phyloP scores from a whole-genome alignment of 2,888 invertebrate species.

The Imbricaverruca yamaguchii region DNA sequence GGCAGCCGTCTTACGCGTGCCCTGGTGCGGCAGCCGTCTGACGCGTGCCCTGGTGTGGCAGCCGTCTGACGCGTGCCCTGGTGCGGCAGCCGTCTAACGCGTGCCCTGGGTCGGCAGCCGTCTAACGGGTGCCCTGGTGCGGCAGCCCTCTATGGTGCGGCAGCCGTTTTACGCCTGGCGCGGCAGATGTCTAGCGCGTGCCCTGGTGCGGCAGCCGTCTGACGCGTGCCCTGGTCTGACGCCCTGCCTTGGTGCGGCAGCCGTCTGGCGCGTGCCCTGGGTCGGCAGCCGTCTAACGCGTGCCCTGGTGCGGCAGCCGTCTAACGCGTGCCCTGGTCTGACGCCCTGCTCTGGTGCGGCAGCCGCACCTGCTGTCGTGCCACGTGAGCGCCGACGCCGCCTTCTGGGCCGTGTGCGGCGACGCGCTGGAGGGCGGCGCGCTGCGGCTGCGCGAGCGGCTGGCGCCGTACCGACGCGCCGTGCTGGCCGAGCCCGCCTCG shows the following conservation, averaged over 20 bases:
- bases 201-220: background rate
- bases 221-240: no score
- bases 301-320: background rate
- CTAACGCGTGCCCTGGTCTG: no score
- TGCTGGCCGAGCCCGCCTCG: constrained; percentile 36
- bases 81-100: background rate
- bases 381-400: background rate
- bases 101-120: no score
- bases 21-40: background rate
- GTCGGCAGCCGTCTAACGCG: no score
- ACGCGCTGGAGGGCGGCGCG: background rate
- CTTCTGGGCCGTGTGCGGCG: background rate
- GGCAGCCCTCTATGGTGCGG: background rate
- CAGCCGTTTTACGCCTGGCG: no score
- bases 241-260: no score
- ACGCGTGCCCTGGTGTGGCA: no score
- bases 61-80: no score
- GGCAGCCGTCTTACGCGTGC: no score
- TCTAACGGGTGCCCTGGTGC: no score
- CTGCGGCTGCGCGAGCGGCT: background rate
- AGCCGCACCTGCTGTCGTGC: background rate
- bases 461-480: background rate
- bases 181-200: no score
- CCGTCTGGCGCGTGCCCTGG: background rate
- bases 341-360: no score